Conservation (phyloP, 2,797 vertebrate genomes). For the Notolabrus celidotus region DNA sequence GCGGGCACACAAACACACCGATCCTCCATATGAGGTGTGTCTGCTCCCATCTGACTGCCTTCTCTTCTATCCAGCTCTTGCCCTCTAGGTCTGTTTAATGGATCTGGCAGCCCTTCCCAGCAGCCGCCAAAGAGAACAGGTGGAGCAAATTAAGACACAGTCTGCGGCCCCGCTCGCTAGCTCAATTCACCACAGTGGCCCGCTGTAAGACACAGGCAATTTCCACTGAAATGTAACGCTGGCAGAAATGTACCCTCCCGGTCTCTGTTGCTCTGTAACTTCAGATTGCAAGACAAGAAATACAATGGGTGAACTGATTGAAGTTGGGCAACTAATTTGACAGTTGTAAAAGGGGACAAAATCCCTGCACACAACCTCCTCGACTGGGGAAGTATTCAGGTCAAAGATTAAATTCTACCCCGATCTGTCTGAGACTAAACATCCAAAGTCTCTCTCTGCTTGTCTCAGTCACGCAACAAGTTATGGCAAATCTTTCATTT, state of each 20-base stretch:
- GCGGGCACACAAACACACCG: conserved; percentile 58
- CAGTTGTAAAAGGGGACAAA: conserved; percentile 64
- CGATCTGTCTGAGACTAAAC: conserved; percentile 18
- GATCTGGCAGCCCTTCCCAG: conserved; percentile 87
- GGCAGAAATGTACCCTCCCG: conserved; percentile 71
- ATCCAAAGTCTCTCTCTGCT: conserved; percentile 21
- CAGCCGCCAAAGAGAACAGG: conserved; percentile 84
- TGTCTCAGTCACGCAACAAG: conserved; percentile 17
- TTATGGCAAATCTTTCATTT: conserved; percentile 34
- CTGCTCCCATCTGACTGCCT: conserved; percentile 79
- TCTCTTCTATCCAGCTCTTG: conserved; percentile 82
- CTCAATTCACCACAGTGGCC: conserved; percentile 79
- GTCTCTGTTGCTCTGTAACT: conserved; percentile 70
- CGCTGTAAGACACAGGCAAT: conserved; percentile 81
- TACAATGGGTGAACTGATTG: conserved; percentile 67
- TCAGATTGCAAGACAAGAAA: conserved; percentile 74
- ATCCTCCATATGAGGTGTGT: conserved; percentile 74
- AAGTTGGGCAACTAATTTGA: conserved; percentile 75
- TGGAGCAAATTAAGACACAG: conserved; percentile 87
- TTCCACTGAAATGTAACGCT: conserved; percentile 80
- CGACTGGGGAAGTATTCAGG: conserved; percentile 53
- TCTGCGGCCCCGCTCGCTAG: conserved; percentile 76
- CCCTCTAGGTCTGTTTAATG: conserved; percentile 90
- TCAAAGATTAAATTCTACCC: conserved; percentile 42
- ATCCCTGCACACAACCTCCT: conserved; percentile 40